These are phyloP conservation scores for Athripsodes cinereus DNA, from an alignment of 2,888 invertebrate species.

Conservation along the genomic window DNA sequence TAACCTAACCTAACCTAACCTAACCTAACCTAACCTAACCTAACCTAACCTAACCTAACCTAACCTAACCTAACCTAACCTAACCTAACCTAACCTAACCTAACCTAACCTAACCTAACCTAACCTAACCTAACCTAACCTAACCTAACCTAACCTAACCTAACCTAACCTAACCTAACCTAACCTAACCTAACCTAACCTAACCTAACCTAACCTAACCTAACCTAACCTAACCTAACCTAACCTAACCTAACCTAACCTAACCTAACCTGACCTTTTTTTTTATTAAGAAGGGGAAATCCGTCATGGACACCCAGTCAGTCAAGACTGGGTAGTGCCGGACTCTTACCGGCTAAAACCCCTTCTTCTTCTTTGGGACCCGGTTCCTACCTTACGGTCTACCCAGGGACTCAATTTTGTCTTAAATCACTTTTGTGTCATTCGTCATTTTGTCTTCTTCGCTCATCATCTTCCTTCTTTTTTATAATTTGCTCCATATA, in stretches of 20 bases:
- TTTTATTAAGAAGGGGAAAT: neutral
- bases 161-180: slow-evolving; percentile 7
- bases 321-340: neutral
- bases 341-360: slow-evolving; percentile 3
- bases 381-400: neutral
- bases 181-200: slow-evolving; percentile 7
- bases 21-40: slow-evolving; percentile 7
- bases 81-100: slow-evolving; percentile 7
- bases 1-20: slow-evolving; percentile 7
- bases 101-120: slow-evolving; percentile 7
- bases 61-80: slow-evolving; percentile 7
- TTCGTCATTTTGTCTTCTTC: too few relatives aligned
- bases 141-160: slow-evolving; percentile 7
- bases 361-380: neutral
- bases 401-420: neutral
- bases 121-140: slow-evolving; percentile 7
- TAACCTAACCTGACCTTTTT: neutral
- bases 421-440: neutral
- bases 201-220: slow-evolving; percentile 7
- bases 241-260: slow-evolving; percentile 7
- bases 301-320: slow-evolving; percentile 1
- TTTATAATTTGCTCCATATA: neutral
- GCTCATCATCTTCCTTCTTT: neutral
- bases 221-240: slow-evolving; percentile 7
- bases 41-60: slow-evolving; percentile 7